Conservation (phyloP, 2,113 vertebrate species). For the Uria lomvia region DNA sequence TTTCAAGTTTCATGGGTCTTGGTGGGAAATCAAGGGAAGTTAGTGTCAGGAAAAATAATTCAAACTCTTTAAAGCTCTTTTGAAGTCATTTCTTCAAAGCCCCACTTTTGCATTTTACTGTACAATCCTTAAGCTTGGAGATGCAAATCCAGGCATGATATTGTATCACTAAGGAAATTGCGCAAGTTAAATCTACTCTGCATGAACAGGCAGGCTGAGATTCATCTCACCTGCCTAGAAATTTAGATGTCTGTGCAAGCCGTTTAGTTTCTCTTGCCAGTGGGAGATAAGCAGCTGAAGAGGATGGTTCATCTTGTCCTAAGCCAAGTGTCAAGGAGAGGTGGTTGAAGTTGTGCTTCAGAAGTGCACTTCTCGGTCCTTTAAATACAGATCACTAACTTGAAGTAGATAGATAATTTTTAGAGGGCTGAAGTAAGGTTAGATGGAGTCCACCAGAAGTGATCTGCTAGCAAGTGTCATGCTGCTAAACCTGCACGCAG, state of each 20-base stretch:
- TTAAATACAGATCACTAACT: background rate
- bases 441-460: background rate
- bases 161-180: background rate
- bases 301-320: background rate
- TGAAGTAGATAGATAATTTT: background rate
- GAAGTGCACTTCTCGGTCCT: background rate
- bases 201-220: background rate
- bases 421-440: background rate
- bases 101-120: background rate
- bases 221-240: background rate
- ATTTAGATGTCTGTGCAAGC: background rate
- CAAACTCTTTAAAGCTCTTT: slow-evolving; percentile 32
- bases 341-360: background rate
- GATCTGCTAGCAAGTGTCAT: background rate
- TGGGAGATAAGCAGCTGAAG: background rate
- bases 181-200: background rate
- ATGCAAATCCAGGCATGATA: slow-evolving; percentile 11
- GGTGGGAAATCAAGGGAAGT: slow-evolving; percentile 39
- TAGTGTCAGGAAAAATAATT: slow-evolving; percentile 23
- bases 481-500: background rate
- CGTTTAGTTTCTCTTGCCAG: background rate
- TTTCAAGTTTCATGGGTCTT: slow-evolving; percentile 38
- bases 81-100: slow-evolving; percentile 37
- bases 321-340: background rate
- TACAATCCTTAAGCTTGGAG: background rate